Percentiles rank a stretch among this genome's conserved stretches.
Conservation (phyloP, 2,888 invertebrate species). For the Dasysyrphus tricinctus region DNA sequence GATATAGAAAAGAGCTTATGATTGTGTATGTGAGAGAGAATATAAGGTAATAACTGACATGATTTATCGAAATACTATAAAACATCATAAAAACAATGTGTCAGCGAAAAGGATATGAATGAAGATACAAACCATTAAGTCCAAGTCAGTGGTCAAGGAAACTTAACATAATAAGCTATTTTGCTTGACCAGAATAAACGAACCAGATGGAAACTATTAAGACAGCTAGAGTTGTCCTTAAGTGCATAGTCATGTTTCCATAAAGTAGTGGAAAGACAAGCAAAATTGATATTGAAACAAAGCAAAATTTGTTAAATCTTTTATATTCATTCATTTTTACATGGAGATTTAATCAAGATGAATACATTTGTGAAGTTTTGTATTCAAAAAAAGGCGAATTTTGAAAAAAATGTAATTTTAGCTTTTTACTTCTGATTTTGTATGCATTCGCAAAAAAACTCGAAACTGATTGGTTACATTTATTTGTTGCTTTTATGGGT, state of each 20-base stretch:
- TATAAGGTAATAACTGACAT: slow-evolving; percentile 40
- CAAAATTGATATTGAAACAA: not conserved
- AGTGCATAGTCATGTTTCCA: slow-evolving; percentile 64
- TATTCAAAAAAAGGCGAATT: no score
- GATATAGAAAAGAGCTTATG: slow-evolving; percentile 30
- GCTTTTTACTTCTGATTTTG: no score
- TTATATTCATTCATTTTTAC: no score
- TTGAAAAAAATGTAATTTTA: no score
- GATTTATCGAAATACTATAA: slow-evolving; percentile 64
- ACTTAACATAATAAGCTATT: slow-evolving; percentile 34
- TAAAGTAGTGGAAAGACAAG: not conserved
- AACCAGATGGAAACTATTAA: not conserved
- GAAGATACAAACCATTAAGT: slow-evolving; percentile 19
- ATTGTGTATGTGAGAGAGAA: slow-evolving; percentile 10
- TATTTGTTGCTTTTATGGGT: no score
- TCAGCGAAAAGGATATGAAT: slow-evolving; percentile 63
- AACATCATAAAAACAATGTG: slow-evolving; percentile 62
- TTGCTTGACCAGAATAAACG: slow-evolving; percentile 36
- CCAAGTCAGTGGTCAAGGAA: slow-evolving; percentile 47
- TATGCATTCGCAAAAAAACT: no score
- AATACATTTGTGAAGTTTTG: no score
- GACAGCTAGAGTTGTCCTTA: not conserved
- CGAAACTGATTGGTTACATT: no score
- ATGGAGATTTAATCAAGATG: no score
- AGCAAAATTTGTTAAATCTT: no score